Evolutionary conservation across 30 jellyfish, hydroid and myxozoan species (phyloP).

Genomic region (Turritopsis dohrnii): DNA sequence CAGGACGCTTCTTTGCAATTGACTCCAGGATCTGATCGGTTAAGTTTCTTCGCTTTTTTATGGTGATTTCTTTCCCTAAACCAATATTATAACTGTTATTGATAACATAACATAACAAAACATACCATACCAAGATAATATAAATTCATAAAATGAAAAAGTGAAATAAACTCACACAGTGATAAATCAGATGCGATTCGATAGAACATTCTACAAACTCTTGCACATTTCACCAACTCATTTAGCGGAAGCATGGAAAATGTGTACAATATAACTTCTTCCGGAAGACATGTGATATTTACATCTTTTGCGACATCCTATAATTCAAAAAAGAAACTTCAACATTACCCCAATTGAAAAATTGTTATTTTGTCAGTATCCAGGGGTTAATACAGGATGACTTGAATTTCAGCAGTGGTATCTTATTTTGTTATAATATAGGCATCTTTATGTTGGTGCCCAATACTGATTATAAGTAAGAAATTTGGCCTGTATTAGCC

Average conservation of each 20-base stretch:
- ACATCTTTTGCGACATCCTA: constrained; percentile 27
- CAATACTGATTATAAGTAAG: no score
- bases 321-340: neutral
- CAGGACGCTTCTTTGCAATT: constrained; percentile 55
- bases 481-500: no score
- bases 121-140: neutral
- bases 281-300: constrained; percentile 66
- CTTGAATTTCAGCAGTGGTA: no score
- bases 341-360: neutral
- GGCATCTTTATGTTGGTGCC: no score
- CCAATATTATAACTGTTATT: neutral
- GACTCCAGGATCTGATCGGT: constrained; percentile 45
- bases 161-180: constrained; percentile 45
- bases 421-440: no score
- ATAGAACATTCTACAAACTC: constrained; percentile 72
- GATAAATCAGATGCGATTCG: constrained; percentile 57
- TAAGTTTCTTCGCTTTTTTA: constrained; percentile 41
- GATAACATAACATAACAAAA: no score
- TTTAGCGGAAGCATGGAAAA: constrained; percentile 44
- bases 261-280: constrained; percentile 56
- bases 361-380: no score
- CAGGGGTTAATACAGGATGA: no score
- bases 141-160: neutral
- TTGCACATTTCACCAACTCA: constrained; percentile 53
- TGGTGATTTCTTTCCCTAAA: constrained; percentile 71